Evolutionary conservation across 2,888 invertebrate genomes (phyloP).

Genomic region (Pecten maximus): DNA sequence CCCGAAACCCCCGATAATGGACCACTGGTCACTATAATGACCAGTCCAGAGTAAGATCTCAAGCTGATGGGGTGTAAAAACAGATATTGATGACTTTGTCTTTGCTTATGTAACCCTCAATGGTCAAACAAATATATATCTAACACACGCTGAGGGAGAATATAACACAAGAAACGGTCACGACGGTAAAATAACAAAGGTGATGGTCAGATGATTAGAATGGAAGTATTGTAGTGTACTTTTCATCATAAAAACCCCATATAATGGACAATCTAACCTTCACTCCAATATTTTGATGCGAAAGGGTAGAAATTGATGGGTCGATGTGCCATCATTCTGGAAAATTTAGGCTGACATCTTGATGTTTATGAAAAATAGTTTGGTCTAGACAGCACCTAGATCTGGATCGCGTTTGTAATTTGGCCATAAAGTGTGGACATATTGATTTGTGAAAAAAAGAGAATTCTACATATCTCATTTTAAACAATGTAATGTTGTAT

Average conservation of each 20-base stretch:
- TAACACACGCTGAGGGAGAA: constrained; percentile 10
- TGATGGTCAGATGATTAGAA: constrained; percentile 33
- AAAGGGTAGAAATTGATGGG: constrained; percentile 33
- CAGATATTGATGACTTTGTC: constrained; percentile 33
- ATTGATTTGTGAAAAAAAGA: constrained; percentile 13
- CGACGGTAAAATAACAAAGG: neutral
- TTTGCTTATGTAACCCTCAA: constrained; percentile 26
- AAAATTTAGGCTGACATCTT: constrained; percentile 33
- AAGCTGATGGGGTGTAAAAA: constrained; percentile 9
- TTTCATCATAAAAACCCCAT: constrained; percentile 18
- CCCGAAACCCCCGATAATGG: constrained; percentile 13
- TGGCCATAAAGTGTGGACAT: constrained; percentile 35
- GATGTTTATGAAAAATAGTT: constrained; percentile 35
- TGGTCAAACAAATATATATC: constrained; percentile 31
- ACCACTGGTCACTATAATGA: constrained; percentile 19
- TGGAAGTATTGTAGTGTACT: constrained; percentile 35
- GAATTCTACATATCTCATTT: neutral
- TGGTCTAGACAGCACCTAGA: constrained; percentile 30
- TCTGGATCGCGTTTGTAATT: constrained; percentile 33
- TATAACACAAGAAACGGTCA: constrained; percentile 20
- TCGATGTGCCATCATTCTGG: constrained; percentile 29
- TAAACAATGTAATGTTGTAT: neutral
- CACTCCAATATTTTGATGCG: constrained; percentile 19
- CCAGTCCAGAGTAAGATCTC: constrained; percentile 13
- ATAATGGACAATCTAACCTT: constrained; percentile 35